phyloP scores from a whole-genome alignment of 2,797 vertebrate genomes.

The Pseudochirops cupreus region DNA sequence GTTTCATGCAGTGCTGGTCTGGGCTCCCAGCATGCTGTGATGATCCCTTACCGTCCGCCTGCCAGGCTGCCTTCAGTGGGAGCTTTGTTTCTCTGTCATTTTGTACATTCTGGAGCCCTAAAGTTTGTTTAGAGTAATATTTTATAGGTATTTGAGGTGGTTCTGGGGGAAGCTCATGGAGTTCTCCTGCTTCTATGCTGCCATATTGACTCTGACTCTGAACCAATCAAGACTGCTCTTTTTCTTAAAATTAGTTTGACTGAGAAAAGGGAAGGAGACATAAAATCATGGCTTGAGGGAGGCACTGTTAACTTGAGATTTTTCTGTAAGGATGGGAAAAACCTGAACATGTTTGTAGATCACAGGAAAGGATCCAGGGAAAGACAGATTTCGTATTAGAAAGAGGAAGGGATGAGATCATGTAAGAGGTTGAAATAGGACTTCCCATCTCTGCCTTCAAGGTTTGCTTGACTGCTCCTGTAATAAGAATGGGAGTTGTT shows the following conservation, averaged over 20 bases:
- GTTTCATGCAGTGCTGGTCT: too few relatives aligned
- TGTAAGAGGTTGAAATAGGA: neutral
- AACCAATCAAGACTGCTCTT: neutral
- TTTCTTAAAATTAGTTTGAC: neutral
- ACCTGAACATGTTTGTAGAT: neutral
- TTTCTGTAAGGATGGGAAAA: neutral
- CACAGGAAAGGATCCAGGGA: neutral
- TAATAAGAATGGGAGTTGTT: slow-evolving; percentile 37
- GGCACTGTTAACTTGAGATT: neutral
- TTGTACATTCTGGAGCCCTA: too few relatives aligned
- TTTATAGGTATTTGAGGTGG: too few relatives aligned
- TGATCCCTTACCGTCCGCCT: too few relatives aligned
- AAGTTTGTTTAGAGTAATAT: too few relatives aligned
- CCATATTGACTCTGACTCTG: too few relatives aligned
- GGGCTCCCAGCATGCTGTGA: too few relatives aligned
- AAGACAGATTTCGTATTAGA: neutral
- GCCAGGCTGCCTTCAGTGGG: too few relatives aligned
- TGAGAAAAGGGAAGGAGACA: neutral
- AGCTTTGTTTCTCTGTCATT: too few relatives aligned
- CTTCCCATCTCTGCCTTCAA: neutral
- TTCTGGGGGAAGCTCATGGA: too few relatives aligned
- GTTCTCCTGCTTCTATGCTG: too few relatives aligned
- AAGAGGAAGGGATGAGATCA: neutral
- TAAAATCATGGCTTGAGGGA: neutral
- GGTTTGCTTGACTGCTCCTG: slow-evolving; percentile 24